A percentile compares a stretch with the other conserved stretches of the same genome.
Evolutionary conservation across 2,888 invertebrate species (phyloP).

Genomic region (Ariolimax columbianus): DNA sequence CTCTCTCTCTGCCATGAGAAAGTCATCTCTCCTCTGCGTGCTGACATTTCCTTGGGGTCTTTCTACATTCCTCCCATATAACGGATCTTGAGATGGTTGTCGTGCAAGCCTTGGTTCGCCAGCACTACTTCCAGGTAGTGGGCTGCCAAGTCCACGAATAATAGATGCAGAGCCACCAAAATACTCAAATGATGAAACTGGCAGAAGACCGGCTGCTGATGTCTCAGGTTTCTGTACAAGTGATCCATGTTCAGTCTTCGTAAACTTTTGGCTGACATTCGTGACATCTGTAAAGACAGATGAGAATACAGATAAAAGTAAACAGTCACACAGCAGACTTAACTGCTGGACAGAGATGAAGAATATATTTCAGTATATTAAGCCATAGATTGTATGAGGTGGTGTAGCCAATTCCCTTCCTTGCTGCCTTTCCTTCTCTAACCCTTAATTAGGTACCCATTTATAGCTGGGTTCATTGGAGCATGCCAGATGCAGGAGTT

Average conservation of each 20-base stretch:
- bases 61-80: conserved; percentile 8
- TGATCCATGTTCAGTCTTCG: neutral
- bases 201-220: neutral
- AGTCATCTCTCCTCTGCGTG: conserved; percentile 20
- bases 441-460: too few species aligned
- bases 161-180: neutral
- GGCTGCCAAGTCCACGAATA: conserved; percentile 30
- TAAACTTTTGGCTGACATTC: neutral
- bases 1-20: conserved; percentile 44
- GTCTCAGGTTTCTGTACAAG: neutral
- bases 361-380: too few species aligned
- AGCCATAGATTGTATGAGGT: too few species aligned
- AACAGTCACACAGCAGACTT: too few species aligned
- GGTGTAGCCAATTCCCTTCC: too few species aligned
- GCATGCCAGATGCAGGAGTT: too few species aligned
- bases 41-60: neutral
- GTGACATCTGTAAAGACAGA: neutral
- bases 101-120: neutral
- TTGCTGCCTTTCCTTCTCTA: too few species aligned
- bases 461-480: too few species aligned
- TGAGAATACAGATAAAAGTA: too few species aligned
- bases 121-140: neutral
- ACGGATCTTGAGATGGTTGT: neutral
- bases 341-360: too few species aligned
- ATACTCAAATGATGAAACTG: conserved; percentile 26